A percentile compares a stretch with the other conserved stretches of the same genome.
These are phyloP conservation scores for Coecobrya sp. DNA, from an alignment of 2,888 invertebrate genomes.

Conservation along the genomic window DNA sequence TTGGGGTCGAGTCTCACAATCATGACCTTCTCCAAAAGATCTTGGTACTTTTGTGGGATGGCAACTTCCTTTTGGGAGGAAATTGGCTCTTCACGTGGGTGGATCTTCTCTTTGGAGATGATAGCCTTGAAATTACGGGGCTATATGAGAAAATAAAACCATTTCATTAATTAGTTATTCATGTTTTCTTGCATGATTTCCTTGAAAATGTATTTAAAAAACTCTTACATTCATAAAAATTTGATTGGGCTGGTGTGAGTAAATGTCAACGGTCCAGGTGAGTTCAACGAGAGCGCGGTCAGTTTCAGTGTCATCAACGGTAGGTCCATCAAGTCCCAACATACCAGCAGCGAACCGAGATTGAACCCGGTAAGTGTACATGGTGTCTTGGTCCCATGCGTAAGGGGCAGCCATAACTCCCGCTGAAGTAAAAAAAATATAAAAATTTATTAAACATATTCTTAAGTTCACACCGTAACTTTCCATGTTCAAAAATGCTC, in stretches of 20 bases:
- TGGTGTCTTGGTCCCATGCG: conserved; percentile 86
- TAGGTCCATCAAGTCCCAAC: conserved; percentile 73
- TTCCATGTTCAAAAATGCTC: conserved; percentile 25
- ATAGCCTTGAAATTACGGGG: conserved; percentile 79
- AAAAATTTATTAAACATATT: conserved; percentile 35
- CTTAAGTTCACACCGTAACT: background rate
- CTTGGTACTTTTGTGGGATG: conserved; percentile 66
- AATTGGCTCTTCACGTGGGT: conserved; percentile 81
- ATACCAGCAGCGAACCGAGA: conserved; percentile 75
- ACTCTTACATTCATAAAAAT: conserved; percentile 82
- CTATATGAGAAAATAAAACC: conserved; percentile 66
- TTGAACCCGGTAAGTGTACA: conserved; percentile 71
- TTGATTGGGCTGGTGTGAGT: conserved; percentile 64
- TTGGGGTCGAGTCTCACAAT: conserved; percentile 81
- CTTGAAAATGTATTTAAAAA: no score
- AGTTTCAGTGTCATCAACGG: conserved; percentile 72
- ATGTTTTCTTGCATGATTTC: no score
- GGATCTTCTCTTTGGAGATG: conserved; percentile 80
- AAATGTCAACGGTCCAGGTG: conserved; percentile 54
- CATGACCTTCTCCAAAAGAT: conserved; percentile 84
- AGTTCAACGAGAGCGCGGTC: conserved; percentile 69
- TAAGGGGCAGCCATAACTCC: conserved; percentile 83
- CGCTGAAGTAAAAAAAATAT: conserved; percentile 76
- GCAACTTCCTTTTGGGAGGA: conserved; percentile 76
- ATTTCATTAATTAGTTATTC: no score